These are phyloP conservation scores for Andinoacara biseriatus DNA, from an alignment of 2,113 vertebrate species.

Conservation along the genomic window DNA sequence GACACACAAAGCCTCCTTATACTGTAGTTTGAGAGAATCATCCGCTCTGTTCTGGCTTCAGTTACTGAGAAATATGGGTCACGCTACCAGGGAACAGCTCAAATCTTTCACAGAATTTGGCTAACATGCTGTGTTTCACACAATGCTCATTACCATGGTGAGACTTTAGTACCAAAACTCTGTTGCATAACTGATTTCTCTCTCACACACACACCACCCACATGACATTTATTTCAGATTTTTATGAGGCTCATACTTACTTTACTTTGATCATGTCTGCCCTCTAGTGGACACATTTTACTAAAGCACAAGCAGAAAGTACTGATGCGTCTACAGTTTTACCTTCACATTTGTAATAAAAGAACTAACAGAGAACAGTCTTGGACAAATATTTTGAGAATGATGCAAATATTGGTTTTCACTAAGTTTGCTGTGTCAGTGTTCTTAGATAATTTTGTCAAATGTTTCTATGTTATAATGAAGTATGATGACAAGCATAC, in stretches of 20 bases:
- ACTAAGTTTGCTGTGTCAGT: no score
- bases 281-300: conserved; percentile 46
- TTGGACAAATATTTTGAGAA: no score
- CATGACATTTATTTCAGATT: conserved; percentile 5
- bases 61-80: conserved; percentile 27
- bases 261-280: conserved; percentile 5
- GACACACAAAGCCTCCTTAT: neutral
- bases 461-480: no score
- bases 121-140: conserved; percentile 32
- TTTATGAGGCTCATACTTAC: neutral
- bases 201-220: conserved; percentile 25
- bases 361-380: neutral
- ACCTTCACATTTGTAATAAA: neutral
- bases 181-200: conserved; percentile 49
- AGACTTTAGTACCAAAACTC: conserved; percentile 28
- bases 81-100: conserved; percentile 16
- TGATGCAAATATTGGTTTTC: no score
- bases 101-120: conserved; percentile 47
- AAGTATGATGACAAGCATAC: no score
- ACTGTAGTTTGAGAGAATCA: conserved; percentile 10
- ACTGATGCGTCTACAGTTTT: neutral
- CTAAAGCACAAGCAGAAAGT: neutral
- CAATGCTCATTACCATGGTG: conserved; percentile 41
- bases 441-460: no score
- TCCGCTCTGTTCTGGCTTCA: conserved; percentile 4